Evolutionary conservation across 2,888 invertebrate genomes (phyloP).

Genomic region (Erpobdella octoculata): DNA sequence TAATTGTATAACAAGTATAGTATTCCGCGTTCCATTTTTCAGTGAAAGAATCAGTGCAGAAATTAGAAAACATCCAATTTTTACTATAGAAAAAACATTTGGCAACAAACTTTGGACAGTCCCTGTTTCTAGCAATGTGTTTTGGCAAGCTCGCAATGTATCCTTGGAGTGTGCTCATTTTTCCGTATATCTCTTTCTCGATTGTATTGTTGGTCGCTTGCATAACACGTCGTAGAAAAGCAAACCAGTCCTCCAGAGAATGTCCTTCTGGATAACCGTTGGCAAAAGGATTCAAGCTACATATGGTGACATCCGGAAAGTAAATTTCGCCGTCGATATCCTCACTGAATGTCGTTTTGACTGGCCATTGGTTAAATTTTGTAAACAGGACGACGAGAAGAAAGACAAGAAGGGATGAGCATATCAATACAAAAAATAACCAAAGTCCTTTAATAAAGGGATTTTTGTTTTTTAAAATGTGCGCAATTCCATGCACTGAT

Average conservation of each 20-base stretch:
- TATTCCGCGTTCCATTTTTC: constrained; percentile 11
- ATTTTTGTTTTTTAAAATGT: constrained; percentile 11
- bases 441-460: constrained; percentile 8
- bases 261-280: no score
- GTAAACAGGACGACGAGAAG: not conserved
- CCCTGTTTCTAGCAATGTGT: not conserved
- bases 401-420: constrained; percentile 10
- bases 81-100: not conserved
- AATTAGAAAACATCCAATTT: not conserved
- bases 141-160: not conserved
- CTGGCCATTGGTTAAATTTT: constrained; percentile 8
- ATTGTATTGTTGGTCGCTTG: no score
- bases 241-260: no score
- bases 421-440: constrained; percentile 9
- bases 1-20: constrained; percentile 11
- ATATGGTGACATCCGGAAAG: constrained; percentile 20
- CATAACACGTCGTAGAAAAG: no score
- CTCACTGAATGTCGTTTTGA: not conserved
- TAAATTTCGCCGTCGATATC: not conserved
- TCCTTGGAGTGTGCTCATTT: no score
- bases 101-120: constrained; percentile 2
- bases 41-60: constrained; percentile 4
- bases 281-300: constrained; percentile 9
- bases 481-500: constrained; percentile 22
- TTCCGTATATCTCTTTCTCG: no score